A percentile compares a stretch with the other conserved stretches of the same genome.
Evolutionary conservation across 2,888 invertebrate genomes (phyloP).

Genomic region (Melieria picta): DNA sequence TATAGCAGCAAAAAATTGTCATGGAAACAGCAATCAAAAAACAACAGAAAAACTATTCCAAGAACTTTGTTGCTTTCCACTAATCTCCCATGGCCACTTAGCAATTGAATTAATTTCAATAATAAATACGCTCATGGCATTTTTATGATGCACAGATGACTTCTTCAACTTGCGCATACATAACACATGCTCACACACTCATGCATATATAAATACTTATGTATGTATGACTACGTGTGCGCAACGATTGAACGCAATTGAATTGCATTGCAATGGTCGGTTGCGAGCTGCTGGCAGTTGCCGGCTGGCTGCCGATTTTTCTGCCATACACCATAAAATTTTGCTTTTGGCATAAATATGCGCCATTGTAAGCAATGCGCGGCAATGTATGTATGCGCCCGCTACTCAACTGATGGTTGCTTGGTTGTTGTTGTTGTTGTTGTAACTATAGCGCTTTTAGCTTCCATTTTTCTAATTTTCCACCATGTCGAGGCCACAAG

Average conservation of each 20-base stretch:
- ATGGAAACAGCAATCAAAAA: no score
- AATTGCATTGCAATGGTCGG: conserved; percentile 26
- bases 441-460: conserved; percentile 22
- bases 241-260: conserved; percentile 17
- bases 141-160: conserved; percentile 43
- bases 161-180: conserved; percentile 19
- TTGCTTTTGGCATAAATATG: conserved; percentile 32
- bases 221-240: not conserved
- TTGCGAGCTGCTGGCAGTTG: not conserved
- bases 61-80: not conserved
- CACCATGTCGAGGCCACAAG: conserved; percentile 34
- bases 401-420: conserved; percentile 8
- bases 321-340: conserved; percentile 27
- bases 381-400: not conserved
- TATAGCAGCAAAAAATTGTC: no score
- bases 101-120: conserved; percentile 47
- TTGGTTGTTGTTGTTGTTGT: conserved; percentile 8
- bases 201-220: not conserved
- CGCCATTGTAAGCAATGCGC: conserved; percentile 14
- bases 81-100: conserved; percentile 34
- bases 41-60: not conserved
- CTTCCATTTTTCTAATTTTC: conserved; percentile 26
- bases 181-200: conserved; percentile 8
- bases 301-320: not conserved
- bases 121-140: conserved; percentile 44